Evolutionary conservation across 2,797 vertebrate species (phyloP).

Genomic region (Phataginus tricuspis): DNA sequence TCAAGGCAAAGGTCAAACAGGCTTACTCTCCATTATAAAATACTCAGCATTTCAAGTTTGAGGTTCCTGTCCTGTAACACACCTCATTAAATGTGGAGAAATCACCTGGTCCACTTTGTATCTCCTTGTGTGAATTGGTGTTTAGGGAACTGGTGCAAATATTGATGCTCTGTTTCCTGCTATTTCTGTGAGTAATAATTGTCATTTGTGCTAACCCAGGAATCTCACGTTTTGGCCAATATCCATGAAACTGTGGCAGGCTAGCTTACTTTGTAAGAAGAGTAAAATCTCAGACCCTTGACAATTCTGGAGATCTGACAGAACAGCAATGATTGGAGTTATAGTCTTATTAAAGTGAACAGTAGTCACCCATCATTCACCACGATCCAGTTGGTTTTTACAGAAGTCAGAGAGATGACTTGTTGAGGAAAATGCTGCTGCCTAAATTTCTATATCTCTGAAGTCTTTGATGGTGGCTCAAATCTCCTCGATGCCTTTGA

Average conservation of each 20-base stretch:
- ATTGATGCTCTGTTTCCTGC: not conserved
- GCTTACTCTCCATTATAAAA: not conserved
- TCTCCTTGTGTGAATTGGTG: not conserved
- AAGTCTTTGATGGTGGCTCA: not conserved
- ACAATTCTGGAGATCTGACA: not conserved
- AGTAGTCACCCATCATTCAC: not conserved
- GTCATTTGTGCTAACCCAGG: not conserved
- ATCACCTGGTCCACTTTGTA: not conserved
- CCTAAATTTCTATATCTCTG: not conserved
- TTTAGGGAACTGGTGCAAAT: not conserved
- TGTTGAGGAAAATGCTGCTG: not conserved
- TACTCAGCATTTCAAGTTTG: not conserved
- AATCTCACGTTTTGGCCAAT: not conserved
- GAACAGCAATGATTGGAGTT: not conserved
- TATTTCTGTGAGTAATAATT: not conserved
- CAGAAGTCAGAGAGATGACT: not conserved
- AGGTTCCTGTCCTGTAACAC: not conserved
- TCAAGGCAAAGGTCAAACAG: not conserved
- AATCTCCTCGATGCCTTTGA: not conserved
- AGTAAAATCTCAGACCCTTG: not conserved
- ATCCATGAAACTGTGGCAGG: not conserved
- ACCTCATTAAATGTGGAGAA: not conserved
- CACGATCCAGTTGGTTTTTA: not conserved
- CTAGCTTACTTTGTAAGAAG: not conserved
- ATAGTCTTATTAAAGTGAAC: not conserved